Evolutionary conservation across 2,113 vertebrate species (phyloP).

Genomic region (Syngnathus floridae): DNA sequence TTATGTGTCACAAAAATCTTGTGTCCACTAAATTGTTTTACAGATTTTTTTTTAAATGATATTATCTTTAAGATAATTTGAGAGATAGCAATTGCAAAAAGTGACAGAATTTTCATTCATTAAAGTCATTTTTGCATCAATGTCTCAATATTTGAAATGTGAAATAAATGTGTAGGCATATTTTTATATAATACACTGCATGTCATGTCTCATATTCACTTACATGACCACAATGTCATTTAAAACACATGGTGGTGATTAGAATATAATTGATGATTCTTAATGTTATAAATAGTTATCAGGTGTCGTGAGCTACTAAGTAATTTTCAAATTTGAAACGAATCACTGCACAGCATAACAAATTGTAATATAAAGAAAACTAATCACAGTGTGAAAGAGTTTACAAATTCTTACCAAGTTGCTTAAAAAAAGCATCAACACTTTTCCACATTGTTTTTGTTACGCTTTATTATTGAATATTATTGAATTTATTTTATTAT

Average conservation of each 20-base stretch:
- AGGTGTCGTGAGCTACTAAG: neutral
- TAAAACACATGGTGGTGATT: neutral
- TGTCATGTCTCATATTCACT: neutral
- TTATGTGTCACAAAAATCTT: neutral
- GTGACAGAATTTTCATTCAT: neutral
- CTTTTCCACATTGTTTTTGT: neutral
- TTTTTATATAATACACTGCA: conserved; percentile 2
- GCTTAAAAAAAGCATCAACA: neutral
- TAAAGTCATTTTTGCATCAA: neutral
- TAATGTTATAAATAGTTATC: neutral
- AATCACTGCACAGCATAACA: neutral
- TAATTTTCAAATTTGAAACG: neutral
- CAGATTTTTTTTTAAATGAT: neutral
- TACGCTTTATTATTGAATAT: neutral
- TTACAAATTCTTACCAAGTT: neutral
- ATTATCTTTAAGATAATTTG: neutral
- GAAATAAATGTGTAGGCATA: neutral
- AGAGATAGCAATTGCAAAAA: neutral
- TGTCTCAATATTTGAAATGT: neutral
- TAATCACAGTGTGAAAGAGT: neutral
- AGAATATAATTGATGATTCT: neutral
- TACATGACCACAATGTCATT: neutral
- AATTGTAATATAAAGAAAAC: neutral
- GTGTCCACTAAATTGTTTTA: no score
- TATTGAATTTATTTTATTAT: conserved; percentile 2